Evolutionary conservation across 2,113 vertebrate genomes (phyloP).

Genomic region (Oryzias melastigma): DNA sequence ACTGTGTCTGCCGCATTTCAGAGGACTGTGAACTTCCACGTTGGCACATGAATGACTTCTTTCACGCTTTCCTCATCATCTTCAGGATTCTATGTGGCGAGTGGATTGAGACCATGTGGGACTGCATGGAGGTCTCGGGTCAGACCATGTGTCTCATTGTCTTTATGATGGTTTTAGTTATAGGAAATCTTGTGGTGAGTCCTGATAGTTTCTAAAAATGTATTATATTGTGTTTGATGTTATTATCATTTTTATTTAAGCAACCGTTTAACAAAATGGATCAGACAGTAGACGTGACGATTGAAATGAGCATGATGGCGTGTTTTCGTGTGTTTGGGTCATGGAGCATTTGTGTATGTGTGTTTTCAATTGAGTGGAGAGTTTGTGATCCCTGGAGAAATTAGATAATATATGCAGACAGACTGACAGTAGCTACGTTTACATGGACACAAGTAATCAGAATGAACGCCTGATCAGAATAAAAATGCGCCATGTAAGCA

Average conservation of each 20-base stretch:
- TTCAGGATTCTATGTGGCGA: conserved; percentile 95
- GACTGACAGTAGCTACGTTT: too few relatives aligned
- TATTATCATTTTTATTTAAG: not conserved
- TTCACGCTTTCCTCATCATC: conserved; percentile 95
- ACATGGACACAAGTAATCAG: too few relatives aligned
- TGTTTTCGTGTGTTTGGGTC: too few relatives aligned
- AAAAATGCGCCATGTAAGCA: too few relatives aligned
- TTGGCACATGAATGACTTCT: conserved; percentile 97
- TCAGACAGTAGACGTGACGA: too few relatives aligned
- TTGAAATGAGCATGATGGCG: too few relatives aligned
- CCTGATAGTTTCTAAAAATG: not conserved
- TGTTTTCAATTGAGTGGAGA: too few relatives aligned
- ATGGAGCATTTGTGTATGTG: too few relatives aligned
- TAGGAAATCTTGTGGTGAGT: conserved; percentile 95
- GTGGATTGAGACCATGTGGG: conserved; percentile 99
- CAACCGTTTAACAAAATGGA: too few relatives aligned
- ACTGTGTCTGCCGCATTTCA: conserved; percentile 91
- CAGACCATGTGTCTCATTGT: conserved; percentile 89
- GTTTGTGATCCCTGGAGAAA: too few relatives aligned
- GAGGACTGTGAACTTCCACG: conserved; percentile 85
- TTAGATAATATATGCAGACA: too few relatives aligned
- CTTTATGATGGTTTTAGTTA: conserved; percentile 96
- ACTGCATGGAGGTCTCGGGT: conserved; percentile 96
- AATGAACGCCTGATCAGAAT: too few relatives aligned
- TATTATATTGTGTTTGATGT: not conserved